Conservation (phyloP, 2,888 invertebrate genomes). For the Neuroscelio doddi region DNA sequence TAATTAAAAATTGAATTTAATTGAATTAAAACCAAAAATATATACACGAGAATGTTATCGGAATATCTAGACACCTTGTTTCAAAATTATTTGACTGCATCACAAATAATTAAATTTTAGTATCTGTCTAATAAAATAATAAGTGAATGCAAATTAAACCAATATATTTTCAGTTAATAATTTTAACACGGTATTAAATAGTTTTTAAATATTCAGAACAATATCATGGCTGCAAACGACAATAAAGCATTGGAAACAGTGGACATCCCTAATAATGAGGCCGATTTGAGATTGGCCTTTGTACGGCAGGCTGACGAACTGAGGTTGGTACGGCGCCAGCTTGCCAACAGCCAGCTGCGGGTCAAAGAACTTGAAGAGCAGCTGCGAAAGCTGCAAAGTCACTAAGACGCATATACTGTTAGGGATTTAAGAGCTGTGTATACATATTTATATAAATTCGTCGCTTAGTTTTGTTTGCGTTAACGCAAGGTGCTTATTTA, state of each 20-base stretch:
- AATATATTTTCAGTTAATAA: background rate
- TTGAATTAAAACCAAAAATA: too few species aligned
- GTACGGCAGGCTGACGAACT: conserved; percentile 87
- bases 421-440: conserved; percentile 3
- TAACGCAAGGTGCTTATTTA: conserved; percentile 13
- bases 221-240: conserved; percentile 62
- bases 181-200: too few species aligned
- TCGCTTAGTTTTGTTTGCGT: conserved; percentile 8
- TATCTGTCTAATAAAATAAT: too few species aligned
- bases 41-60: too few species aligned
- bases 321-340: conserved; percentile 82
- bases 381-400: conserved; percentile 76
- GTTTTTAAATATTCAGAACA: conserved; percentile 56
- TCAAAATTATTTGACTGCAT: too few species aligned
- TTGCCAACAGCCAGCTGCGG: conserved; percentile 84
- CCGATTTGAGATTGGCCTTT: conserved; percentile 83
- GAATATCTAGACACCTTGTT: too few species aligned
- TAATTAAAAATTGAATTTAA: too few species aligned
- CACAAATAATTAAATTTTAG: too few species aligned
- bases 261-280: conserved; percentile 68
- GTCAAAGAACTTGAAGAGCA: conserved; percentile 88
- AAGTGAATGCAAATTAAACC: too few species aligned
- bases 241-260: conserved; percentile 64
- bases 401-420: conserved; percentile 29
- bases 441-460: conserved; percentile 5